These are phyloP conservation scores for Ia io DNA, from an alignment of 2,113 vertebrate species.

Conservation along the genomic window DNA sequence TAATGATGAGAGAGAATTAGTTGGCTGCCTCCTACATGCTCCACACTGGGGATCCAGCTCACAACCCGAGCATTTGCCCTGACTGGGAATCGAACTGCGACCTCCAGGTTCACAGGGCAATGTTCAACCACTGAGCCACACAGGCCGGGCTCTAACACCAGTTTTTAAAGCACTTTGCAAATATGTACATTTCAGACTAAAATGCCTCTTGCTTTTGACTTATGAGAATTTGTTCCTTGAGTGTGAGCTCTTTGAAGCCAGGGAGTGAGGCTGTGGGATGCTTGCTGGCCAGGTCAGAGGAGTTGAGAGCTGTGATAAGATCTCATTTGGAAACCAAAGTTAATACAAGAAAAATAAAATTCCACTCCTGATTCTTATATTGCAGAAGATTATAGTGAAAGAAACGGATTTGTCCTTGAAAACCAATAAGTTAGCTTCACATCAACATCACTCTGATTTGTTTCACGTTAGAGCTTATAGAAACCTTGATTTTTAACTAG, in stretches of 20 bases:
- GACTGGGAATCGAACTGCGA: too few species aligned
- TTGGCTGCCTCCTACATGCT: too few species aligned
- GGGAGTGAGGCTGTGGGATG: not conserved
- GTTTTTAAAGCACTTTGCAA: not conserved
- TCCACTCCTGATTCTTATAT: not conserved
- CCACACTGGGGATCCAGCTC: too few species aligned
- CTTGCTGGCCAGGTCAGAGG: not conserved
- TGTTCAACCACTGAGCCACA: too few species aligned
- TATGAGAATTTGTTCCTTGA: not conserved
- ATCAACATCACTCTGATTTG: not conserved
- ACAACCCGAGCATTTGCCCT: too few species aligned
- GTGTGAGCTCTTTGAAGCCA: not conserved
- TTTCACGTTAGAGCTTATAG: not conserved
- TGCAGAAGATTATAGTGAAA: not conserved
- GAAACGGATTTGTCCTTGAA: not conserved
- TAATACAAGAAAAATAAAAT: not conserved
- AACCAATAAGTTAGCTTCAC: not conserved
- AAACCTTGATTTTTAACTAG: not conserved
- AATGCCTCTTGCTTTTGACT: not conserved
- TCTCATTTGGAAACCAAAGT: not conserved
- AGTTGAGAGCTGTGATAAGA: not conserved
- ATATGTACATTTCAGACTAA: not conserved
- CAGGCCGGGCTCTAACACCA: not conserved
- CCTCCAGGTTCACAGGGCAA: too few species aligned
- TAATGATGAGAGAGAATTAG: too few species aligned